Conservation (phyloP, 2,797 vertebrate genomes). For the Jordanella pulchra region DNA sequence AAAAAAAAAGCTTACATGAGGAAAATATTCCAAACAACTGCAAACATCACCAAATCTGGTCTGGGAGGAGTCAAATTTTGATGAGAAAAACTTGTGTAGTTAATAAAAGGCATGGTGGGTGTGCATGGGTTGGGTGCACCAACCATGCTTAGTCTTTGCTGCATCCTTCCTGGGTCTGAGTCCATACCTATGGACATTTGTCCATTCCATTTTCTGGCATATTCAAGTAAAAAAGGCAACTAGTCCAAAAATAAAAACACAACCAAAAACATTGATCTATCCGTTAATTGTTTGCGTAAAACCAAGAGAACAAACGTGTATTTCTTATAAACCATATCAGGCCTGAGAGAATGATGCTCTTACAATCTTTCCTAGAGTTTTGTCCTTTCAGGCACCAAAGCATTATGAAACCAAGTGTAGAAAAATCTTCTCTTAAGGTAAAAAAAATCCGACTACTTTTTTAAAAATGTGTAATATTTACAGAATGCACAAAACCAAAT, state of each 20-base stretch:
- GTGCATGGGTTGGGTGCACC: too few species aligned
- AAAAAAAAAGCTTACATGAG: background rate
- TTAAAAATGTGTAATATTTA: slow-evolving; percentile 29
- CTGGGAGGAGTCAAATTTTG: background rate
- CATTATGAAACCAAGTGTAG: slow-evolving; percentile 26
- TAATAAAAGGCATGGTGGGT: background rate
- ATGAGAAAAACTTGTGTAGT: background rate
- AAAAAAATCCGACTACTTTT: slow-evolving; percentile 27
- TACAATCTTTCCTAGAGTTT: slow-evolving; percentile 19
- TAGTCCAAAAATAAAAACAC: too few species aligned
- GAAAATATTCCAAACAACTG: background rate
- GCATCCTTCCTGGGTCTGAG: too few species aligned
- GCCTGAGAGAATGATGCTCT: slow-evolving; percentile 29
- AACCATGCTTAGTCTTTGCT: too few species aligned
- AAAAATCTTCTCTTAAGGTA: slow-evolving; percentile 26
- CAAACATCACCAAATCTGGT: background rate
- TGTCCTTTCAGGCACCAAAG: slow-evolving; percentile 21
- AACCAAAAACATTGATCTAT: too few species aligned
- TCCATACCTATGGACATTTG: too few species aligned
- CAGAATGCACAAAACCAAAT: slow-evolving; percentile 23
- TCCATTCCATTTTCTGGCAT: too few species aligned
- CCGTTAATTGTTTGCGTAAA: too few species aligned
- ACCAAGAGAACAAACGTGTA: background rate
- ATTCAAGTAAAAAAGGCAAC: too few species aligned
- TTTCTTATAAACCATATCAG: slow-evolving; percentile 18